These are phyloP conservation scores for Antheraea assamensis DNA, from an alignment of 2,888 invertebrate genomes.

Conservation along the genomic window DNA sequence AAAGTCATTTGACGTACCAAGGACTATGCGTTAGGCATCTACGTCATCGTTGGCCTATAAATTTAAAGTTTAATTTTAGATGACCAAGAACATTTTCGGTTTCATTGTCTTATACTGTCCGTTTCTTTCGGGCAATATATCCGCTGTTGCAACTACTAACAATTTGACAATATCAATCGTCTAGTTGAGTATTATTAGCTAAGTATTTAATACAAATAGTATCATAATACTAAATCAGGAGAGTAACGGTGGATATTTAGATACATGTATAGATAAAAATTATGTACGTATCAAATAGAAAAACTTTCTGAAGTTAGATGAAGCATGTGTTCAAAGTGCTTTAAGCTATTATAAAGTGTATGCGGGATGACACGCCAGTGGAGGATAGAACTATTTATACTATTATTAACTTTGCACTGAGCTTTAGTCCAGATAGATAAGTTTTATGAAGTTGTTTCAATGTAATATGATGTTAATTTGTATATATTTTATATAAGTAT, in stretches of 20 bases:
- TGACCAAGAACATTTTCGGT: conserved; percentile 38
- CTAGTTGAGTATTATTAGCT: neutral
- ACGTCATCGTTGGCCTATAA: conserved; percentile 41
- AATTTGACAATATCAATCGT: neutral
- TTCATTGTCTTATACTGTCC: conserved; percentile 10
- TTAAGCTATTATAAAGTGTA: neutral
- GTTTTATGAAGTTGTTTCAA: neutral
- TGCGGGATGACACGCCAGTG: neutral
- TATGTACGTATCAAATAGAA: neutral
- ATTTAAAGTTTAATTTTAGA: conserved; percentile 51
- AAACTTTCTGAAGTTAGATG: neutral
- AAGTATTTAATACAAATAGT: neutral
- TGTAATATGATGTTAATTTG: neutral
- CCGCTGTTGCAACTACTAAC: neutral
- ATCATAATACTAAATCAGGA: too few species aligned
- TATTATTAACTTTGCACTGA: too few species aligned
- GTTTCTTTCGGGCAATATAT: neutral
- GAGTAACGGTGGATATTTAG: too few species aligned
- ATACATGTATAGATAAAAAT: too few species aligned
- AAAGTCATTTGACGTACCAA: conserved; percentile 33
- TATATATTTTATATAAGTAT: neutral
- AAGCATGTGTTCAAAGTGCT: neutral
- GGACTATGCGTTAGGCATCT: conserved; percentile 29
- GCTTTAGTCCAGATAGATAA: too few species aligned
- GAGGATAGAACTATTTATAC: neutral